These are phyloP conservation scores for Pygocentrus nattereri DNA, from an alignment of 2,797 vertebrate genomes.

Conservation along the genomic window DNA sequence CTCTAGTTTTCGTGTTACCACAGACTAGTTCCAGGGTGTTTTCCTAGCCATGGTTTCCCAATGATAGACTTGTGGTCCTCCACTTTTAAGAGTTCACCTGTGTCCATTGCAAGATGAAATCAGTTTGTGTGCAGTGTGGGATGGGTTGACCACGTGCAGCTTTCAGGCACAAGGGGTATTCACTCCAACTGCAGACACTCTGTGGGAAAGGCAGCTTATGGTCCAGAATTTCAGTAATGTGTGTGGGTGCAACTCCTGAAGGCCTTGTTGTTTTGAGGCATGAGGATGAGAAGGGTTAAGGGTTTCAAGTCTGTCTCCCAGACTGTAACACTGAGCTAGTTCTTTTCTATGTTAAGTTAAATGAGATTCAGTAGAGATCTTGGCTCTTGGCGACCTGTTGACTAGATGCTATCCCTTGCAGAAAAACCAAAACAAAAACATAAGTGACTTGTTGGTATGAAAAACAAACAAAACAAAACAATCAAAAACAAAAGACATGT, in stretches of 20 bases:
- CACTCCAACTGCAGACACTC: conserved; percentile 10
- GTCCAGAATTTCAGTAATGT: conserved; percentile 31
- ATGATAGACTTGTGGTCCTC: conserved; percentile 46
- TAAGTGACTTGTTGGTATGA: too few species aligned
- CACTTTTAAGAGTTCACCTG: conserved; percentile 56
- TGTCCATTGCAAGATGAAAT: neutral
- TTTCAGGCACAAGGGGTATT: neutral
- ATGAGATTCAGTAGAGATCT: conserved; percentile 3
- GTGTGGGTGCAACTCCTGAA: conserved; percentile 20
- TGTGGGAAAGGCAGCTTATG: conserved; percentile 1
- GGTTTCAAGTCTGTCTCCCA: conserved; percentile 2
- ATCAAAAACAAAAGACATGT: too few species aligned
- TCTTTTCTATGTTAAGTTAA: neutral
- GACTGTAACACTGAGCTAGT: neutral
- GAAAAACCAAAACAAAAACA: neutral
- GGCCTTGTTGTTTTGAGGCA: conserved; percentile 25
- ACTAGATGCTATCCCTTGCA: neutral
- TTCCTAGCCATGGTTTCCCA: conserved; percentile 53
- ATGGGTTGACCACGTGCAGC: neutral
- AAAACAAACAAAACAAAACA: neutral
- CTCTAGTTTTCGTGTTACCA: conserved; percentile 21
- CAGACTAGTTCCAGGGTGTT: conserved; percentile 31
- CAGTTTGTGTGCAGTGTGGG: conserved; percentile 44
- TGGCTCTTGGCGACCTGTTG: neutral
- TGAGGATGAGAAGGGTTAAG: neutral